Conservation (phyloP, 1,140 invertebrate species). For the Subanguina moxae region DNA sequence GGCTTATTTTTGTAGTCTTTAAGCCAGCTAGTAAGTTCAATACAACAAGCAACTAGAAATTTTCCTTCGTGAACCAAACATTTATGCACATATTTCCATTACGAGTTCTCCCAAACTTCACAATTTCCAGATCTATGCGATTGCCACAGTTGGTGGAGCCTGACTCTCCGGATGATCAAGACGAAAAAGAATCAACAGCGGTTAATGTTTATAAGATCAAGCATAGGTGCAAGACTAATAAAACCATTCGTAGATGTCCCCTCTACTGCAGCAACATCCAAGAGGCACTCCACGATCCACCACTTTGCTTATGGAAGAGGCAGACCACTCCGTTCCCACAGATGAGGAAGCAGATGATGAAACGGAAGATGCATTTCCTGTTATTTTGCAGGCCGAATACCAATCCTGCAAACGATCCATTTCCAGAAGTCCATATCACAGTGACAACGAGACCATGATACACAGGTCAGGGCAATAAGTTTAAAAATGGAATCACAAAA, state of each 20-base stretch:
- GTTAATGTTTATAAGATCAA: not conserved
- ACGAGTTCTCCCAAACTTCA: too few species aligned
- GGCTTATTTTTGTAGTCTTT: too few species aligned
- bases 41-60: too few species aligned
- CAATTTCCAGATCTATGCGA: not conserved
- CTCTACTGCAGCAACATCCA: not conserved
- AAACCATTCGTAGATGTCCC: not conserved
- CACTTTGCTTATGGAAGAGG: conserved; percentile 5
- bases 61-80: too few species aligned
- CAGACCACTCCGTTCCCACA: conserved; percentile 5
- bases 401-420: not conserved
- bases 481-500: not conserved
- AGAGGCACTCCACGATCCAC: not conserved
- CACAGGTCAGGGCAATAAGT: not conserved
- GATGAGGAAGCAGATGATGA: conserved; percentile 8
- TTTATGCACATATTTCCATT: too few species aligned
- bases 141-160: not conserved
- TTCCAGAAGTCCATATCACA: conserved; percentile 1
- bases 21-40: too few species aligned
- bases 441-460: conserved; percentile 5
- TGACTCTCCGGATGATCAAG: not conserved
- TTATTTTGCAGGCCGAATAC: not conserved
- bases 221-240: not conserved
- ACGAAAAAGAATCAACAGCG: not conserved
- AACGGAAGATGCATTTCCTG: not conserved